Conservation (phyloP, 2,113 vertebrate species). For the Cyrtonyx montezumae region DNA sequence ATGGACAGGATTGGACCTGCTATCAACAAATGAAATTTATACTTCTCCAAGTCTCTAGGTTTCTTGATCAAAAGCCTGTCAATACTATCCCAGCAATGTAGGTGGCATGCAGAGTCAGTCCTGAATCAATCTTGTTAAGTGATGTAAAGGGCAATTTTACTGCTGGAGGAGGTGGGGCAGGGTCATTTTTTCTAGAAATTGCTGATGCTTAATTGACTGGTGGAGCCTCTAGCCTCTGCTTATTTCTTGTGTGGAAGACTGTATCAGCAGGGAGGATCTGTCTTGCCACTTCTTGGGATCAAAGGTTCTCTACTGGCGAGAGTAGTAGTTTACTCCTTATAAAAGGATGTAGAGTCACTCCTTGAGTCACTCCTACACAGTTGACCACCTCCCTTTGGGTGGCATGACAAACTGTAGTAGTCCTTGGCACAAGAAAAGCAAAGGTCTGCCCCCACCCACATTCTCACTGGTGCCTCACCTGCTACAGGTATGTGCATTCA, state of each 20-base stretch:
- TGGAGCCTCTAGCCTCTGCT: background rate
- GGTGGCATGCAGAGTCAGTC: background rate
- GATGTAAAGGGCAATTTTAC: background rate
- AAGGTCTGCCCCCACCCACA: slow-evolving; percentile 70
- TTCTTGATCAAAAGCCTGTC: background rate
- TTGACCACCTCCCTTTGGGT: slow-evolving; percentile 13
- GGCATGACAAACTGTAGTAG: slow-evolving; percentile 44
- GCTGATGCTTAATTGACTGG: background rate
- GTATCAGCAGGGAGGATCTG: background rate
- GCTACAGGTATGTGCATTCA: slow-evolving; percentile 68
- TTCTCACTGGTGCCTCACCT: slow-evolving; percentile 75
- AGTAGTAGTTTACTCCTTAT: background rate
- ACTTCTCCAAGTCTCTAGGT: background rate
- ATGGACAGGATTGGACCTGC: background rate
- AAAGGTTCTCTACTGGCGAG: background rate
- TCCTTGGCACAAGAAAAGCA: slow-evolving; percentile 36
- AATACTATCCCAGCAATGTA: background rate
- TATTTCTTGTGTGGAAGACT: background rate
- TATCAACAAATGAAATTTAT: background rate
- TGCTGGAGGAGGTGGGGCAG: background rate
- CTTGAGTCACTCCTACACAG: background rate
- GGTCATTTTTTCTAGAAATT: background rate
- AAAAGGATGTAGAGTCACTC: background rate
- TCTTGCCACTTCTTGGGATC: background rate
- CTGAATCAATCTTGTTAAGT: background rate